These are phyloP conservation scores for Oenanthe oenanthe DNA, from an alignment of 2,113 vertebrate species.

Conservation along the genomic window DNA sequence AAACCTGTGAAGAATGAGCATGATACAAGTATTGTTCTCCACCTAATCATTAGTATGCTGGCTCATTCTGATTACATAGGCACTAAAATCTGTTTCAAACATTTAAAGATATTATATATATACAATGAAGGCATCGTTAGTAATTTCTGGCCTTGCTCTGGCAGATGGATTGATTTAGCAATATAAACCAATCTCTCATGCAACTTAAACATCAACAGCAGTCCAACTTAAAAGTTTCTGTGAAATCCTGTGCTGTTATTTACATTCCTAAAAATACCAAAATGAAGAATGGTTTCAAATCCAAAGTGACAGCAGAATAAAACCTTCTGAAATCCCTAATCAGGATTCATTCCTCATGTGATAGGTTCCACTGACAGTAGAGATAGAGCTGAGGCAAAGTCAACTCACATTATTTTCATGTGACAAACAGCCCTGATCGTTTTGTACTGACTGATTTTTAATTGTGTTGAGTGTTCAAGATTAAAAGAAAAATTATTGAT, in stretches of 20 bases:
- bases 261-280: not conserved
- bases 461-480: not conserved
- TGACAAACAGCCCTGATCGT: not conserved
- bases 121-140: not conserved
- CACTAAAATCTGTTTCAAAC: not conserved
- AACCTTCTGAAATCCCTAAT: not conserved
- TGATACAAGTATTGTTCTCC: not conserved
- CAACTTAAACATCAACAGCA: not conserved
- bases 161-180: not conserved
- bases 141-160: not conserved
- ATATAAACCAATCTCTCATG: not conserved
- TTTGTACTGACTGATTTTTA: not conserved
- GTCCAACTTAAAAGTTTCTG: not conserved
- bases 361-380: not conserved
- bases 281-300: slow-evolving; percentile 12
- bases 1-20: not conserved
- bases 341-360: not conserved
- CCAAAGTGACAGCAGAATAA: slow-evolving; percentile 10
- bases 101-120: not conserved
- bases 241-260: not conserved
- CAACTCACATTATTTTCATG: not conserved
- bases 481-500: not conserved
- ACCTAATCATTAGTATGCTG: not conserved
- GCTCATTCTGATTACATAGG: not conserved
- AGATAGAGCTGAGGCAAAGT: not conserved